Evolutionary conservation across 2,888 invertebrate species (phyloP).

Genomic region (Neuroscelio doddi): DNA sequence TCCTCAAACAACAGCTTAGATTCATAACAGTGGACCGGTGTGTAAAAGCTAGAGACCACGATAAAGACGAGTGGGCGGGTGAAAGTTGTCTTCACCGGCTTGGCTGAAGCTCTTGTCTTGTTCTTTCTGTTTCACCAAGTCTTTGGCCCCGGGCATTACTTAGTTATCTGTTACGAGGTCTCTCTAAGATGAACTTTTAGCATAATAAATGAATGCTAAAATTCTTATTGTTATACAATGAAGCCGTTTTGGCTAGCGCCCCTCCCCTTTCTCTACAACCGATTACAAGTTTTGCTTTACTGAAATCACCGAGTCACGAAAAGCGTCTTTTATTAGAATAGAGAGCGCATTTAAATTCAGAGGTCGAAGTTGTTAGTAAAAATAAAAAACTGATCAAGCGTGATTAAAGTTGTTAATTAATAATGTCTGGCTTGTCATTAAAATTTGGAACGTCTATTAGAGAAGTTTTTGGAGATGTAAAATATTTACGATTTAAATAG

Average conservation of each 20-base stretch:
- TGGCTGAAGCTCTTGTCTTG: constrained; percentile 16
- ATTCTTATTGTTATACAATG: neutral
- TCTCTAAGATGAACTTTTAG: constrained; percentile 10
- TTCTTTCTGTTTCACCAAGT: constrained; percentile 6
- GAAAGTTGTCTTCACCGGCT: constrained; percentile 63
- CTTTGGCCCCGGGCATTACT: constrained; percentile 14
- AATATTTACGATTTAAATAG: too few relatives aligned
- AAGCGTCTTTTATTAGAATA: constrained; percentile 1
- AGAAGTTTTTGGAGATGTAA: too few relatives aligned
- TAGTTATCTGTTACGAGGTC: constrained; percentile 8
- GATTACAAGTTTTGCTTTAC: neutral
- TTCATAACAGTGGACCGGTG: neutral
- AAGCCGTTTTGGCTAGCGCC: too few relatives aligned
- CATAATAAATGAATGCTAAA: constrained; percentile 1
- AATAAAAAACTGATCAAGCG: neutral
- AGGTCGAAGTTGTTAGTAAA: neutral
- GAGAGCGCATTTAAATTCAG: constrained; percentile 1
- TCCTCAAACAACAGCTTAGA: neutral
- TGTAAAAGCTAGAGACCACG: constrained; percentile 7
- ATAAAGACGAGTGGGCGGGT: constrained; percentile 59
- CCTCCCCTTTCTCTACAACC: constrained; percentile 14
- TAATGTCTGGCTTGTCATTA: neutral
- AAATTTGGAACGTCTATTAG: constrained; percentile 1
- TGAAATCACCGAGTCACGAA: constrained; percentile 10
- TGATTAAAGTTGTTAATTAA: neutral